Evolutionary conservation across 2,797 vertebrate genomes (phyloP), one percentile per base, ranked within the genome.

Genomic region (Karalla daura): DNA sequence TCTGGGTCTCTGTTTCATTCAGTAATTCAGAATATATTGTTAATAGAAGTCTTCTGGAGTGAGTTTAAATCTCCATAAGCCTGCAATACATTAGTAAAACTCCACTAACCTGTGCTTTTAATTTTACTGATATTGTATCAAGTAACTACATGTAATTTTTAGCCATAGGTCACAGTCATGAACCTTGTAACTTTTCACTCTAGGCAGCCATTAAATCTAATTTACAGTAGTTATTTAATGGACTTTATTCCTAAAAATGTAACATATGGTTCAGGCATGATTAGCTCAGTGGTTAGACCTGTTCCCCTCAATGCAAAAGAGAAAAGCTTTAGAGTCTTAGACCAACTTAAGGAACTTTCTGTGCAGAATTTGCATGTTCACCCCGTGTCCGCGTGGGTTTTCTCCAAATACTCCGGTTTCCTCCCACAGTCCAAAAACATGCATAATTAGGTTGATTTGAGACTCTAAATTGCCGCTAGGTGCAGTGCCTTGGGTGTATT

Each of bases 21-120:
- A 45, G 40, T 55, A 40, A 51, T 49, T 35, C 27, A 35, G 17
- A 55, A 46, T 56, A 36, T 44, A 59, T 36, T 59, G 44, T 35
- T 14, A 51, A 39, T n/a, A 0, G 1, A 7, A 47, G 59, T 84
- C 9, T 20, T 44, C 35, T 44, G 47, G 18, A 63, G 10, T 1
- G 37, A 28, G 17, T 2, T 46, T 14, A 4, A 36, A 30, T 49
- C 35, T 36, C 27, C 5, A 2, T 7, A 33, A 36, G 24, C 6
- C 23, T 35, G 13, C 8, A 24, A 39, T 60, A 47, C 35, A 43
- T 41, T 51, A 36, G n/a, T 21, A 15, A 55, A 53, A 56, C n/a
- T 69, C 14, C 18, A 49, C n/a, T 18, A 37, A 32, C 65, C 25
- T 7, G 7, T 28, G 4, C 18, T 23, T 33, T 43, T 41, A 33